These are phyloP conservation scores for Picus viridis DNA, from an alignment of 2,797 vertebrate genomes.

Conservation along the genomic window DNA sequence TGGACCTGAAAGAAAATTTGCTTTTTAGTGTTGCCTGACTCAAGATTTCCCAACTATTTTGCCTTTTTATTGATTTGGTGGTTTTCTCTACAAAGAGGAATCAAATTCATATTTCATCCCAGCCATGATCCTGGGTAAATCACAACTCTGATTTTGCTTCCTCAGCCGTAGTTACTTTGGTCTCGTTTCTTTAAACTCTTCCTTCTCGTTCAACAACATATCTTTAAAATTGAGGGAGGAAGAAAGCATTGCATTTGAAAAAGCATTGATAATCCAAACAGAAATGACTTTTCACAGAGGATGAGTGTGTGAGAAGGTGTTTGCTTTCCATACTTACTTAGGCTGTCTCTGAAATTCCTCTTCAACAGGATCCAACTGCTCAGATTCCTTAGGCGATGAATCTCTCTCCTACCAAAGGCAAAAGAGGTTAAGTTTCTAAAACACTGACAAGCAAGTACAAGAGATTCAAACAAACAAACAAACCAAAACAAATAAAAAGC, in stretches of 20 bases:
- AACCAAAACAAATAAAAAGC: too few relatives aligned
- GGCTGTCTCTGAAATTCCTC: not conserved
- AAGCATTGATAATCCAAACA: not conserved
- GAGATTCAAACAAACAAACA: not conserved
- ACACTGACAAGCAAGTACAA: not conserved
- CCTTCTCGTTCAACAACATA: not conserved
- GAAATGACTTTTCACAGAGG: not conserved
- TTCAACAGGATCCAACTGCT: not conserved
- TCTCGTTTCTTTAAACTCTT: not conserved
- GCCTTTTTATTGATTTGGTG: not conserved
- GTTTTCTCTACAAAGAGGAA: not conserved
- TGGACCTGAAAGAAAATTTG: not conserved
- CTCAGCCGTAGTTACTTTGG: not conserved
- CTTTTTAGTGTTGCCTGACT: rapidly evolving
- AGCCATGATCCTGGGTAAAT: not conserved
- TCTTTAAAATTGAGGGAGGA: not conserved
- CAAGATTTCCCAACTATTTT: not conserved
- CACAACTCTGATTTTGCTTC: not conserved
- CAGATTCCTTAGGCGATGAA: not conserved
- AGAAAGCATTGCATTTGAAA: not conserved
- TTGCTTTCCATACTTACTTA: not conserved
- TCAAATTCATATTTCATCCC: not conserved
- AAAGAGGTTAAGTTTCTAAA: not conserved
- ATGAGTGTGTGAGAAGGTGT: not conserved
- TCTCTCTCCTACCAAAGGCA: not conserved